These are phyloP conservation scores for Drosophila macrospina DNA, from an alignment of 2,888 invertebrate species.

Conservation along the genomic window DNA sequence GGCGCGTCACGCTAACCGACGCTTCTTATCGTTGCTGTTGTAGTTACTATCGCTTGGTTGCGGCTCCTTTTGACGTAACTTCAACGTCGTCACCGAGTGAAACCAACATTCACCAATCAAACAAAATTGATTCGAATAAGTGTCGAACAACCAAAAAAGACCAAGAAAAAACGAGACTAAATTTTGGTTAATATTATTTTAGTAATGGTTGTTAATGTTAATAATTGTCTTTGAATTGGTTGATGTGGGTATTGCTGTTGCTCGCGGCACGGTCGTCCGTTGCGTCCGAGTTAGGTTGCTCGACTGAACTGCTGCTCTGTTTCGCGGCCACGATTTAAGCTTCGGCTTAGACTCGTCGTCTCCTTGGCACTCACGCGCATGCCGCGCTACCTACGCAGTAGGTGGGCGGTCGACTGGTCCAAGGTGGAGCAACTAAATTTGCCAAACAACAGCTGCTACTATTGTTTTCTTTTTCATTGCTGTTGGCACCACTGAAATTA, in stretches of 20 bases:
- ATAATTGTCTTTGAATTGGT: slow-evolving; percentile 24
- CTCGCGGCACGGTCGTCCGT: slow-evolving; percentile 62
- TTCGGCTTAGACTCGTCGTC: slow-evolving; percentile 33
- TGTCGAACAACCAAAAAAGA: slow-evolving; percentile 16
- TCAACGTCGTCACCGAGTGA: slow-evolving; percentile 32
- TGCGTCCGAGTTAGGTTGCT: slow-evolving; percentile 82
- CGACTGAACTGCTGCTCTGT: slow-evolving; percentile 71
- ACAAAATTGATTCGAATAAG: slow-evolving; percentile 29
- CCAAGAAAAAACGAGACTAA: background rate
- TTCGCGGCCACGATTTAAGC: slow-evolving; percentile 44
- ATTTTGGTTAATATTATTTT: slow-evolving; percentile 3
- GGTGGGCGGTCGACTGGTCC: slow-evolving; percentile 6
- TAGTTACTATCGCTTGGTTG: slow-evolving; percentile 29
- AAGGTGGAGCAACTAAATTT: slow-evolving; percentile 21
- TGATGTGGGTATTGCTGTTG: slow-evolving; percentile 38
- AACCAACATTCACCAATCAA: slow-evolving; percentile 20
- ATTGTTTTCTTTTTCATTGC: background rate
- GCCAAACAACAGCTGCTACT: slow-evolving; percentile 12
- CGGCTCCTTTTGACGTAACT: slow-evolving; percentile 74
- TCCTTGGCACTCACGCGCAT: slow-evolving; percentile 53
- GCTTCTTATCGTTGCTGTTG: slow-evolving; percentile 22
- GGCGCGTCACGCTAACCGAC: slow-evolving; percentile 22
- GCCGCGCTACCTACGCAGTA: slow-evolving; percentile 22
- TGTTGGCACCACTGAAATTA: slow-evolving; percentile 3
- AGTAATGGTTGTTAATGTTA: slow-evolving; percentile 15